Evolutionary conservation across 2,113 vertebrate genomes (phyloP), one percentile per base, ranked within the genome.

Genomic region (Phaetusa simplex): DNA sequence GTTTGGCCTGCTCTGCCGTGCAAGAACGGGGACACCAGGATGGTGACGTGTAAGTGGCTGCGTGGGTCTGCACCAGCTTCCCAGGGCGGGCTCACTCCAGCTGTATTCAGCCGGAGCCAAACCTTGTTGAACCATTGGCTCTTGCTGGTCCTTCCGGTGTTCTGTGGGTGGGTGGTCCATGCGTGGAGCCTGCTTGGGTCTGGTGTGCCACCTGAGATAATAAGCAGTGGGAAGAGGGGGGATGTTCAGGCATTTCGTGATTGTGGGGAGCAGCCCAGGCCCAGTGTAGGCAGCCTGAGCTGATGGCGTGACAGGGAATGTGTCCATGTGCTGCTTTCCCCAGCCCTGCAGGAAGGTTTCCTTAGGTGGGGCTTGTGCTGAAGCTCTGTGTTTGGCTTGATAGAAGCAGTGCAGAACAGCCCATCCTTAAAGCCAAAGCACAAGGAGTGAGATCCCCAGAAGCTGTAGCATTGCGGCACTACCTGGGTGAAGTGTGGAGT

Each of bases 61-160:
- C 10, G 55, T 6, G 53, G 65, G 1, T 45, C 45, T 24, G 52
- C 61, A 11, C 36, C n/a, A 22, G 4, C 24, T 13, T 19, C 67
- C 22, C 34, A 2, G 38, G 0, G 16, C 0, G 8, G 4, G 2
- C 14, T 43, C 2, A 0, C 8, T 82, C 49, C 7, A 17, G 8
- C 2, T 61, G 49, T 12, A 2, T 10, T 14, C 67, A 4, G 12
- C 24, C 59, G 6, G 11, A 65, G 55, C 55, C 50, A 27, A 45
- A 8, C 27, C 26, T 2, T 8, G 27, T 7, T 27, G 50, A 36
- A 0, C n/a, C 26, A 0, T 8, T 9, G 18, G 19, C 16, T 53
- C 19, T n/a, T n/a, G 0, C 8, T 43, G 78, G 67, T 32, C 1
- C 17, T 42, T 26, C 29, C 9, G 40, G 5, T 26, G n/a, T 4